phyloP scores from a whole-genome alignment of 2,888 invertebrate genomes.

The Odiellus spinosus region DNA sequence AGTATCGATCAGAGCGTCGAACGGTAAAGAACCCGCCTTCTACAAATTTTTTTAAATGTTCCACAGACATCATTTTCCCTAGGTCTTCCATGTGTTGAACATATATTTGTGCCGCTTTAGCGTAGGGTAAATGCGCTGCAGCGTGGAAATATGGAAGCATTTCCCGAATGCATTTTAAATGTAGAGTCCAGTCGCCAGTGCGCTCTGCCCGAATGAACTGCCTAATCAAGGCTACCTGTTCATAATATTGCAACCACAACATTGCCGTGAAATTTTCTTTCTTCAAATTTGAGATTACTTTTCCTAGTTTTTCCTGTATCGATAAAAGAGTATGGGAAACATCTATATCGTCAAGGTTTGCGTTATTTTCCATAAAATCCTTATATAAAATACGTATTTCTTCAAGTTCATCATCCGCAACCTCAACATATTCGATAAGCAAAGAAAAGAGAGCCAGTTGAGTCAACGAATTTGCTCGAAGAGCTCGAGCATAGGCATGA shows the following conservation, averaged over 20 bases:
- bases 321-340: too few species aligned
- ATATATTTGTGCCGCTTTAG: slow-evolving; percentile 26
- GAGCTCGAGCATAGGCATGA: slow-evolving; percentile 14
- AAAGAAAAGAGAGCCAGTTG: slow-evolving; percentile 1
- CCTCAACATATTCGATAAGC: not conserved
- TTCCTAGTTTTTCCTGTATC: too few species aligned
- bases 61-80: slow-evolving; percentile 5
- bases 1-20: slow-evolving; percentile 1
- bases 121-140: slow-evolving; percentile 27
- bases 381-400: too few species aligned
- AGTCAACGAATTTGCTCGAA: slow-evolving; percentile 15
- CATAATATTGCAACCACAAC: slow-evolving; percentile 1
- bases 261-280: slow-evolving; percentile 1
- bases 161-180: not conserved
- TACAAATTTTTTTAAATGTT: not conserved
- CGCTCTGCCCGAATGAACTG: not conserved
- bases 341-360: too few species aligned
- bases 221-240: not conserved
- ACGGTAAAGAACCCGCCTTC: slow-evolving; percentile 1
- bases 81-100: slow-evolving; percentile 29
- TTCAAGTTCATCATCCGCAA: not conserved
- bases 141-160: not conserved
- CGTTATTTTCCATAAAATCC: too few species aligned
- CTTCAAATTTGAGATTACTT: too few species aligned
- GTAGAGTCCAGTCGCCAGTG: not conserved